phyloP scores from a whole-genome alignment of 2,113 vertebrate species.

The Dendrocopos noguchii region DNA sequence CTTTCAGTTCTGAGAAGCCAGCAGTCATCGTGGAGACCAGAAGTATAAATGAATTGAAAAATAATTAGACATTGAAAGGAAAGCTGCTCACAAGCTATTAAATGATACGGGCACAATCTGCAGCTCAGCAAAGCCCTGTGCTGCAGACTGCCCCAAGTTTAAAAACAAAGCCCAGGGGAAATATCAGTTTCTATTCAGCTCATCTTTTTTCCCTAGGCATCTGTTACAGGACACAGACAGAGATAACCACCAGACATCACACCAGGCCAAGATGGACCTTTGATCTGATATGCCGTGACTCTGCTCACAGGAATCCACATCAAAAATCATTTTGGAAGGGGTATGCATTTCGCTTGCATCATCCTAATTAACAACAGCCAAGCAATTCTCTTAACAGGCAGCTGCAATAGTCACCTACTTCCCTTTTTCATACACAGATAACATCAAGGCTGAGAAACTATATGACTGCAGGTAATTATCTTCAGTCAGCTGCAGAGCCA shows the following conservation, averaged over 20 bases:
- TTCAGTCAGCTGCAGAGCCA: neutral
- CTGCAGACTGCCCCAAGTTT: neutral
- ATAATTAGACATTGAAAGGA: neutral
- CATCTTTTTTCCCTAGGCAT: neutral
- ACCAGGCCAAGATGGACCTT: neutral
- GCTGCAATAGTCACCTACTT: neutral
- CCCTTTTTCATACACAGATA: neutral
- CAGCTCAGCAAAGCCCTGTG: neutral
- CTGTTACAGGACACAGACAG: neutral
- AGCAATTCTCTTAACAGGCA: neutral
- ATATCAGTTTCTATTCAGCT: neutral
- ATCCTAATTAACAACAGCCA: neutral
- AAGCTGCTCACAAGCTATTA: neutral
- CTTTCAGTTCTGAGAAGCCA: neutral
- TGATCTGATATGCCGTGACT: neutral
- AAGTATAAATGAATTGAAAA: neutral
- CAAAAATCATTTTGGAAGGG: neutral
- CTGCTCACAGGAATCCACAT: neutral
- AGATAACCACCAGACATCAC: neutral
- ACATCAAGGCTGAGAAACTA: neutral
- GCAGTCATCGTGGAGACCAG: neutral
- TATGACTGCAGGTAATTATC: neutral
- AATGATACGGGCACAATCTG: neutral
- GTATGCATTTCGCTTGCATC: neutral
- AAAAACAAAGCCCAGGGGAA: neutral